Percentiles rank a stretch among this genome's conserved stretches.
Conservation (phyloP, 1,140 invertebrate genomes). For the Venturia canescens region DNA sequence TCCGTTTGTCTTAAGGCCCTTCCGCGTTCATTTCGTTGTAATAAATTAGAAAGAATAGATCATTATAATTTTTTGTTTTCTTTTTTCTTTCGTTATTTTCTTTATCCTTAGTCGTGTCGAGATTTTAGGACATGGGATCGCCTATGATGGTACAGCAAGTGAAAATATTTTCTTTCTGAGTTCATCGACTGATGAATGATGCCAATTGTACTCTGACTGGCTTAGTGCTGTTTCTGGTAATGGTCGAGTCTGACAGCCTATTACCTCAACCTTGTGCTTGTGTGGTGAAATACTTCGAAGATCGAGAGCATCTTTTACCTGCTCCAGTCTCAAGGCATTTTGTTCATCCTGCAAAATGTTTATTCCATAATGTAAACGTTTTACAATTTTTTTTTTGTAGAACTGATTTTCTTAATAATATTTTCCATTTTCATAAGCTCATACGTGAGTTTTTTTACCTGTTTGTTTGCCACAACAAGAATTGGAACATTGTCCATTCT, state of each 20-base stretch:
- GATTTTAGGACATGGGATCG: constrained; percentile 5
- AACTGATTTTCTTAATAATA: no score
- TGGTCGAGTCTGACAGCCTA: constrained; percentile 68
- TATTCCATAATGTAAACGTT: not conserved
- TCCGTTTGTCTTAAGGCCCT: not conserved
- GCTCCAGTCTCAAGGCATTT: constrained; percentile 64
- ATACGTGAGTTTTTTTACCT: constrained; percentile 62
- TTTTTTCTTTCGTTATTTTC: constrained; percentile 5
- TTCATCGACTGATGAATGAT: constrained; percentile 62
- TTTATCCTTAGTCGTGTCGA: constrained; percentile 37
- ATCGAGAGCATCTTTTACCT: constrained; percentile 72
- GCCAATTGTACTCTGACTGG: constrained; percentile 55
- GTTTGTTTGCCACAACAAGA: constrained; percentile 74
- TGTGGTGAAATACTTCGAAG: constrained; percentile 67
- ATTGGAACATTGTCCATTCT: constrained; percentile 71
- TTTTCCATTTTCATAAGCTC: not conserved
- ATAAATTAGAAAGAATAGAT: constrained; percentile 19
- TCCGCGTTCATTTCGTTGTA: not conserved
- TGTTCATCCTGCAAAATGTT: constrained; percentile 65
- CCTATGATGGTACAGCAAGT: constrained; percentile 56
- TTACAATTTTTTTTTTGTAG: not conserved
- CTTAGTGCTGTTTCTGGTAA: constrained; percentile 55
- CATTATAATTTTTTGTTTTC: constrained; percentile 28
- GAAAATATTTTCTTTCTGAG: constrained; percentile 68
- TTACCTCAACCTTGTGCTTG: constrained; percentile 72